Base-by-base conservation (phyloP, 1,140 invertebrate genomes). In the Habropoda laboriosa region DNA sequence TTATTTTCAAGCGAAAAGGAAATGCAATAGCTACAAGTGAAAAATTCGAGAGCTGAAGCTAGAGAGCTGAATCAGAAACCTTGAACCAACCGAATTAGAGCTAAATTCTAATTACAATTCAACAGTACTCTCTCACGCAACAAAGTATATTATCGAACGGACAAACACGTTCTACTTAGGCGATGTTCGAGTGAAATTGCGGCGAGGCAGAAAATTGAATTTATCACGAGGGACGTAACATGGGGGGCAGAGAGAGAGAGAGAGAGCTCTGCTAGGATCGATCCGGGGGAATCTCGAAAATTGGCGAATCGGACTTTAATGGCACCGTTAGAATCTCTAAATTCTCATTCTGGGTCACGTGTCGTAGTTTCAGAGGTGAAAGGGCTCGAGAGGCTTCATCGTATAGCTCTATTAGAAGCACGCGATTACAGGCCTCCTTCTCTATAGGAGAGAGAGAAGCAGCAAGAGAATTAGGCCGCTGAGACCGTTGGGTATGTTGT, bases 401-500 rank as follows among this genome's bases (percentile, higher is more conserved):
- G 81, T 60, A 76, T 61, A 67, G 84, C 81, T 86, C 84, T 86
- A 86, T 86, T 86, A 77, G 73, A 73, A 71, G 68, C 77, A 70
- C 53, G 67, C 83, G 79, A 82, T 86, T 82, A 74, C 58, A 53
- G 30, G 53, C 71, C 45, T 74, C 79, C 51, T 53, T 72, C 38
- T 63, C 40, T 53, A 35, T 40, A 53, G 58, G 63, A 45, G 53
- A 66, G 53, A 66, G 73, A 77, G 63, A 77, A 51, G 58, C 35
- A 30, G 53, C 73, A 27, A 51, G 68, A 61, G 85, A 87, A 86
- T 86, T 86, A 86, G 78, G 83, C 81, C 80, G 85, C 32, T 38
- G 71, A 83, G 85, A 86, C 47, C 77, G 85, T 80, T 63, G 84
- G 79, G 80, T 83, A 86, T 87, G 85, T 58, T 81, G 85, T 87